Base-by-base conservation (phyloP, 2,113 vertebrate species). In the Urocolius indicus region DNA sequence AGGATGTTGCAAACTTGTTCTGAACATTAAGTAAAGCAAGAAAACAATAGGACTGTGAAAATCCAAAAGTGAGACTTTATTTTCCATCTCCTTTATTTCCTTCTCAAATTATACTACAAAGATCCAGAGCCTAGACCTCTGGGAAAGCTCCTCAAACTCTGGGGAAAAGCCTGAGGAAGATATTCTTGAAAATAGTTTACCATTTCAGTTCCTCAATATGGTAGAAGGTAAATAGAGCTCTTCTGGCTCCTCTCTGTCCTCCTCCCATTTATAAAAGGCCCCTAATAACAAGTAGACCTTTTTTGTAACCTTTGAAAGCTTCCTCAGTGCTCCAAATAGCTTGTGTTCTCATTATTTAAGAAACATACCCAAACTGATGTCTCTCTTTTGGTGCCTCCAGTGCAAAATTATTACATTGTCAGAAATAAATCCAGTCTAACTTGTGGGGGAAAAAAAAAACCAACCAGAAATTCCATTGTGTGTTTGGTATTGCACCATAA, bases 401-500 rank as follows among this genome's bases (percentile, higher is more conserved):
- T 86, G 61, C 45, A 90, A 92, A 94, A 86, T 61, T 51, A 72
- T 63, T 90, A 59, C 75, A 29, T 76, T 79, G 61, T 84, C 72
- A 95, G 76, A 75, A 94, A 86, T 78, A 83, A 91, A 82, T 73
- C 67, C 66, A 78, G 58, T 59, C 61, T 89, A 49, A 84, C 57
- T 86, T 74, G 82, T 51, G 51, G 79, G 32, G 34, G 34, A 1
- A 13, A 2, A 58, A 45, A 51, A 80, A 34, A 21, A 9, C 22
- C 38, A n/a, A n/a, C 38, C 38, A 41, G n/a, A 4, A 12, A 79
- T 89, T 93, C 58, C 62, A 48, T 52, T 6, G 0, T 93, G 32
- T 87, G n/a, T 76, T 95, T 91, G 58, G 34, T 93, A 75, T 81
- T 71, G 68, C 91, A 22, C 38, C 80, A 78, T 91, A 90, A 97